phyloP scores from a whole-genome alignment of 2,888 invertebrate species.

The Blomia tropicalis region DNA sequence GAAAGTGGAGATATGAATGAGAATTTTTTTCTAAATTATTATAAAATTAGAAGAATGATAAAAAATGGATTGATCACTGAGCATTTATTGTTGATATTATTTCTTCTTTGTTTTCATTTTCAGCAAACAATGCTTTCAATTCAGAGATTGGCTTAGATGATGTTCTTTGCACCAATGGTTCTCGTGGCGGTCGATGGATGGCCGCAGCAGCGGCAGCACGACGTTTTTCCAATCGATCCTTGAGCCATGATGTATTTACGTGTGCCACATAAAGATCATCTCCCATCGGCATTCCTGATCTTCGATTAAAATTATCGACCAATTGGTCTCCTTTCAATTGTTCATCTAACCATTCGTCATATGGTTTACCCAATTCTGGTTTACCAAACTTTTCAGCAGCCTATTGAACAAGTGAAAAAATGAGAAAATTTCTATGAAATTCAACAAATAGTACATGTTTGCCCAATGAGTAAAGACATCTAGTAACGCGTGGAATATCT shows the following conservation, averaged over 20 bases:
- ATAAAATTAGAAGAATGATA: neutral
- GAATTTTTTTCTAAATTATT: neutral
- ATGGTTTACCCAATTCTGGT: constrained; percentile 29
- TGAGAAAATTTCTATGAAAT: constrained; percentile 3
- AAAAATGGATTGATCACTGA: too few relatives aligned
- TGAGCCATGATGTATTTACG: constrained; percentile 30
- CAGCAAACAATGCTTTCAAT: neutral
- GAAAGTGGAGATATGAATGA: neutral
- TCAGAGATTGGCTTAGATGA: neutral
- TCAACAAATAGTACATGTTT: constrained; percentile 28
- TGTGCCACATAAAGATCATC: constrained; percentile 32
- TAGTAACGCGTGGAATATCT: constrained; percentile 31
- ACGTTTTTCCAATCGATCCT: constrained; percentile 24
- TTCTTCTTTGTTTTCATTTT: too few relatives aligned
- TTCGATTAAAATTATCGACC: constrained; percentile 25
- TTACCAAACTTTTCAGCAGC: constrained; percentile 30
- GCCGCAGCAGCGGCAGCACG: too few relatives aligned
- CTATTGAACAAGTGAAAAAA: too few relatives aligned
- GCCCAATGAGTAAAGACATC: constrained; percentile 31
- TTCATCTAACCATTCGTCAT: constrained; percentile 30
- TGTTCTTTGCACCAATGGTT: neutral
- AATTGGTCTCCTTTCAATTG: constrained; percentile 25
- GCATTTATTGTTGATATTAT: too few relatives aligned
- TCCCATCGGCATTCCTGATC: constrained; percentile 31
- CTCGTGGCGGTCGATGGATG: neutral